Evolutionary conservation across 2,113 vertebrate species (phyloP), one percentile per base, ranked within the genome.

Genomic region (Neofelis nebulosa): DNA sequence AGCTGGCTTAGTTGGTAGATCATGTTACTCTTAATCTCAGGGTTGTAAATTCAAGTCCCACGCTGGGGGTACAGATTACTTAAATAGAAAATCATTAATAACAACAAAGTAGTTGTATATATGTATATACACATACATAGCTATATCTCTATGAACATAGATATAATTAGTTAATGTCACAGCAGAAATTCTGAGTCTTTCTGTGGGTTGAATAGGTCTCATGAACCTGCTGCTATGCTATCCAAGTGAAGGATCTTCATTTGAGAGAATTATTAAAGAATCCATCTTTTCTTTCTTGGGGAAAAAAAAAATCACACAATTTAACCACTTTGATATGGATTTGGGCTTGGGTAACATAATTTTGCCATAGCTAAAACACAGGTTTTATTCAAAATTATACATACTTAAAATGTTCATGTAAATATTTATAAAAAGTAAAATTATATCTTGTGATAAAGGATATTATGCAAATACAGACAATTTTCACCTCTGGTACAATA

Each of bases 401-500:
- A 76, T 57, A 79, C 89, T 91, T 94, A 89, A 88, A 97, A 94
- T 68, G 36, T 65, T 73, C 27, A 38, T 18, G 12, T 65, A 86
- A 63, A 63, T 81, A 84, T 50, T 76, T 57, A 82, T 31, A 18
- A 66, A 76, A 36, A 95, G 7, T 63, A 45, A 95, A 97, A 80
- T 4, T 41, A 7, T 71, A 84, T 18, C 38, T 92, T 82, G 25
- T 73, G 27, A 88, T 85, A 97, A 98, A 98, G 97, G 98, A 98
- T 98, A 98, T 98, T 98, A 93, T 98, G 98, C 81, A 98, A 96
- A 76, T 45, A 97, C 15, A 96, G 82, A 91, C 97, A 98, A 80
- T 90, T 96, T 95, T 98, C 98, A 1, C 97, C 98, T 97, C 89
- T 97, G 94, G 96, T 98, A 92, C 97, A 98, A 65, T 97, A 98